Evolutionary conservation across 1,140 invertebrate species (phyloP).

Genomic region (Drosophila pallidifrons): DNA sequence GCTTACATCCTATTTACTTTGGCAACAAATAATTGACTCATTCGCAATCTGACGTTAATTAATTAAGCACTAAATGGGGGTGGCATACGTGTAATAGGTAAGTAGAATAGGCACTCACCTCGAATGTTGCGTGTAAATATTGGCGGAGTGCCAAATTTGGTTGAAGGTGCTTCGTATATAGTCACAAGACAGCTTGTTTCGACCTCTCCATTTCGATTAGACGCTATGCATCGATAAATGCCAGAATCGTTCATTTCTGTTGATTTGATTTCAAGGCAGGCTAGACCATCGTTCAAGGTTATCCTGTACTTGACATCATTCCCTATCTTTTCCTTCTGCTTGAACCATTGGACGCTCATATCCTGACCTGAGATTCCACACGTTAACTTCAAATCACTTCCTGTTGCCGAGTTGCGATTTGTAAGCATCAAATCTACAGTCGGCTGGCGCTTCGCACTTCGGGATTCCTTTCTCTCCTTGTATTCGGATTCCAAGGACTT

Average conservation of each 20-base stretch:
- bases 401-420: conserved; percentile 90
- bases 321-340: conserved; percentile 87
- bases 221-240: conserved; percentile 80
- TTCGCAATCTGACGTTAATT: conserved; percentile 63
- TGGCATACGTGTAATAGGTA: conserved; percentile 38
- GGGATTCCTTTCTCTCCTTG: conserved; percentile 68
- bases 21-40: conserved; percentile 40
- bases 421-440: conserved; percentile 92
- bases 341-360: conserved; percentile 93
- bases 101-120: conserved; percentile 72
- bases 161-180: conserved; percentile 82
- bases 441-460: conserved; percentile 88
- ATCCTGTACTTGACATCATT: conserved; percentile 72
- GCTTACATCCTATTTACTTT: conserved; percentile 43
- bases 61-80: conserved; percentile 43
- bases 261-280: conserved; percentile 87
- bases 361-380: conserved; percentile 94
- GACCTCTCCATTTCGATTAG: conserved; percentile 83
- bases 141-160: conserved; percentile 83
- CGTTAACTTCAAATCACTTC: conserved; percentile 91
- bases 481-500: conserved; percentile 70
- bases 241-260: conserved; percentile 76
- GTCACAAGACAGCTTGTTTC: conserved; percentile 84
- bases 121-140: conserved; percentile 85
- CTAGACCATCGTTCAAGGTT: conserved; percentile 87